phyloP scores from a whole-genome alignment of 1,140 invertebrate species.

The Drosophila nasuta region DNA sequence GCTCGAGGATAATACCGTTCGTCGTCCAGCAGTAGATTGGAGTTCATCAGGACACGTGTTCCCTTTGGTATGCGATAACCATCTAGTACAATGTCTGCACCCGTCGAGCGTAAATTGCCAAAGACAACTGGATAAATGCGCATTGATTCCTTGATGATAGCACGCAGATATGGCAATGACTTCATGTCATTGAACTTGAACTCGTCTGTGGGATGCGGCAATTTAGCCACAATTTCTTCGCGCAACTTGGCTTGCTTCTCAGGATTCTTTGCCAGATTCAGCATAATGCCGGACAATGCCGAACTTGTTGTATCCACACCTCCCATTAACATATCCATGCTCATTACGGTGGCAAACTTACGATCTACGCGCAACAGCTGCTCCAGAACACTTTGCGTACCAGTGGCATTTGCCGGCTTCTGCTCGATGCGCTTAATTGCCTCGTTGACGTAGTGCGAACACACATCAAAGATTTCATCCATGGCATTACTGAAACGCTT shows the following conservation, averaged over 20 bases:
- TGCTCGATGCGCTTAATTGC: slow-evolving; percentile 50
- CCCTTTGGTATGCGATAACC: slow-evolving; percentile 94
- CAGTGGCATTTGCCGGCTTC: not conserved
- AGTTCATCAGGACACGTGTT: slow-evolving; percentile 48
- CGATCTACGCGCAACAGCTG: slow-evolving; percentile 87
- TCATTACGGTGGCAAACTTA: slow-evolving; percentile 87
- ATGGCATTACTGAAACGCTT: slow-evolving; percentile 86
- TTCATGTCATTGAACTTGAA: slow-evolving; percentile 78
- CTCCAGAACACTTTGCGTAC: slow-evolving; percentile 85
- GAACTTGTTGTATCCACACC: slow-evolving; percentile 88
- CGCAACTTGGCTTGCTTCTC: slow-evolving; percentile 85
- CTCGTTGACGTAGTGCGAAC: slow-evolving; percentile 48
- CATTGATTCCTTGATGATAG: slow-evolving; percentile 87
- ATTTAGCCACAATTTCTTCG: slow-evolving; percentile 84
- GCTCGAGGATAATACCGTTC: slow-evolving; percentile 86
- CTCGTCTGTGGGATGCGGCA: slow-evolving; percentile 63
- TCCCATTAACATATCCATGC: slow-evolving; percentile 89
- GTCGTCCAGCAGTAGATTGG: slow-evolving; percentile 83
- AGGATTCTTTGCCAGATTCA: slow-evolving; percentile 85
- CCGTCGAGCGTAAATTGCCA: slow-evolving; percentile 91
- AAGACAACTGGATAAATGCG: slow-evolving; percentile 94
- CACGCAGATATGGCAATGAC: slow-evolving; percentile 85
- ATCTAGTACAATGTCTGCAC: slow-evolving; percentile 90
- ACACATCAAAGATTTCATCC: slow-evolving; percentile 53
- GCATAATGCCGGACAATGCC: slow-evolving; percentile 37